Base-by-base conservation (phyloP, 2,797 vertebrate genomes). In the Coccyzus lansbergi region DNA sequence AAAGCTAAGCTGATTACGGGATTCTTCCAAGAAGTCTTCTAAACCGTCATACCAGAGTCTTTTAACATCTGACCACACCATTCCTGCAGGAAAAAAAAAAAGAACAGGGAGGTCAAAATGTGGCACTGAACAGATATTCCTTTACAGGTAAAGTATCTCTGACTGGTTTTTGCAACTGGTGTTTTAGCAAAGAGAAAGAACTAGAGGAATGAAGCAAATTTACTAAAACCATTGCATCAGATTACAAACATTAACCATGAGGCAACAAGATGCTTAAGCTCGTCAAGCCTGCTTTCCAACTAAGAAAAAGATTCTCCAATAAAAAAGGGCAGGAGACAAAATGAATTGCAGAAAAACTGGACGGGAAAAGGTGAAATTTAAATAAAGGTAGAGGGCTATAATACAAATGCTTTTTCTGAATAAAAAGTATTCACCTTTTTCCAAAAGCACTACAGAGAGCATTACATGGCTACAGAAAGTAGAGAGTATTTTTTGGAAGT, bases 51-150 rank as follows among this genome's bases (percentile, higher is more conserved):
- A 99, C 99, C 99, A 99, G 62, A 99, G 98, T 48, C 99, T 98
- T 97, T 99, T 99, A 97, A 99, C 99, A 90, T 99, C 99, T 38
- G 99, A 99, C 99, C 99, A 99, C 97, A 99, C 99, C 99, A 99
- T 99, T 80, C 99, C 99, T 99, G 83, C 83, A 95, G 93, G 68
- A 42, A 48, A 12, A 64, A 9, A 65, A 46, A 17, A 24, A 7
- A 6, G 21, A 7, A 6, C 62, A 68, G 53, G 26, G 6, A 89
- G 82, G 44, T 81, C 36, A 86, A 62, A 25, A 5, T 28, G 60
- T 62, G 55, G 53, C 33, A 84, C 21, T 33, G 19, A 63, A 70
- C 4, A 56, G 11, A 5, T 34, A 74, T 2, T 42, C 12, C 42
- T 46, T 51, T 60, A 83, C 12, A 64, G 72, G 25, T 19, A 63